Conservation (phyloP, 2,888 invertebrate genomes). For the Parapristionchus giblindavisi region DNA sequence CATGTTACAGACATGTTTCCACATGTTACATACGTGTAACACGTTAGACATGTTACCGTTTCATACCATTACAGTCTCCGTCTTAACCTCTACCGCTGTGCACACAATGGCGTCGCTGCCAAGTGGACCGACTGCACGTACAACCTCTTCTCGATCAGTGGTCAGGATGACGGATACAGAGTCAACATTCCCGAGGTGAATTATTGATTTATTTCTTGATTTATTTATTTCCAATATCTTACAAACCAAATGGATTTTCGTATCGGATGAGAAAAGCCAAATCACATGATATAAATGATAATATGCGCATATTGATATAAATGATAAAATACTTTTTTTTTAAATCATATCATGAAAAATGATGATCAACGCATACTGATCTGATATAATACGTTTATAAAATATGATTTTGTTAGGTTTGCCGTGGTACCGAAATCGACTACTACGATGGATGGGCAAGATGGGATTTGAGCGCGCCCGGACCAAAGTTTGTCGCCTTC, state of each 20-base stretch:
- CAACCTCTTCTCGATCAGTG: slow-evolving; percentile 46
- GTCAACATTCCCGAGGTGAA: slow-evolving; percentile 48
- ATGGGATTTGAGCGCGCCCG: slow-evolving; percentile 51
- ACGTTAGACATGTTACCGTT: neutral
- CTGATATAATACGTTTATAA: too few species aligned
- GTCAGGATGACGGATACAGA: slow-evolving; percentile 45
- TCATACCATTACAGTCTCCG: slow-evolving; percentile 51
- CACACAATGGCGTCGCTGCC: slow-evolving; percentile 40
- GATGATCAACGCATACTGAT: too few species aligned
- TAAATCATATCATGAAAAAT: too few species aligned
- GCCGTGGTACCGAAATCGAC: slow-evolving; percentile 54
- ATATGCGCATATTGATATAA: too few species aligned
- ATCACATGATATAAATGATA: too few species aligned
- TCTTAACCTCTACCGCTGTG: slow-evolving; percentile 52
- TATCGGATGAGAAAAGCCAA: neutral
- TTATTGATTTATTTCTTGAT: too few species aligned
- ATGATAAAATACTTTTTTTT: too few species aligned
- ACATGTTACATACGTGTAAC: neutral
- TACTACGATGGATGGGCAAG: slow-evolving; percentile 61
- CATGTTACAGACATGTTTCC: neutral
- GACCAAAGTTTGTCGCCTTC: slow-evolving; percentile 56
- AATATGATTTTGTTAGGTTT: slow-evolving; percentile 37
- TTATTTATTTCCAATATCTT: too few species aligned
- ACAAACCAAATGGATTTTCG: neutral
- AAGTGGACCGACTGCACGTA: slow-evolving; percentile 54